Evolutionary conservation across 30 jellyfish, hydroid and myxozoan species (phyloP).

Genomic region (Chrysaora quinquecirrha): DNA sequence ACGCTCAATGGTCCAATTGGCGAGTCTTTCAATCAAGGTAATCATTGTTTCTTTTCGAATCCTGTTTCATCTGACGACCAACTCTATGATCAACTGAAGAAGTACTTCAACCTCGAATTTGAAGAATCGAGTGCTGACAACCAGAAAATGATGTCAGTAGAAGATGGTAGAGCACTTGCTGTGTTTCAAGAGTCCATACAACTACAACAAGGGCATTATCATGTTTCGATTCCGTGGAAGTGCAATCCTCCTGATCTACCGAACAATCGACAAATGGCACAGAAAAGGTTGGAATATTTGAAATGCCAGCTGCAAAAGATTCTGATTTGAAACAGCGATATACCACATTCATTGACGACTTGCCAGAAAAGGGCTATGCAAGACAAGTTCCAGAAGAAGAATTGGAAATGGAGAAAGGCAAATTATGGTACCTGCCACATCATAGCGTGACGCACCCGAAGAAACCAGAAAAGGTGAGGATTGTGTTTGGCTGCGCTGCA

Average conservation of each 20-base stretch:
- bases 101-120: neutral
- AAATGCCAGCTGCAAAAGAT: constrained; percentile 17
- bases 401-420: neutral
- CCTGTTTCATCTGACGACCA: constrained; percentile 6
- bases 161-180: neutral
- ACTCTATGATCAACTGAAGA: constrained; percentile 4
- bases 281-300: constrained; percentile 28
- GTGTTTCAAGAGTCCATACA: neutral
- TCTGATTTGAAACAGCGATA: constrained; percentile 16
- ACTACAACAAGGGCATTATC: constrained; percentile 15
- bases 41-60: neutral
- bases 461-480: constrained; percentile 4
- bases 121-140: constrained; percentile 11
- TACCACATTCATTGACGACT: constrained; percentile 32
- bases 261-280: constrained; percentile 15
- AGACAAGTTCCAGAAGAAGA: constrained; percentile 39
- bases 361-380: constrained; percentile 10
- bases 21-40: neutral
- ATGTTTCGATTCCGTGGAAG: constrained; percentile 27
- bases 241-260: constrained; percentile 27
- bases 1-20: constrained; percentile 56
- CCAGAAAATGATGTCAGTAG: constrained; percentile 39
- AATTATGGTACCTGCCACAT: constrained; percentile 68
- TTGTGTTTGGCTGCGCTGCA: constrained; percentile 67
- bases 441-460: constrained; percentile 28